A percentile compares a stretch with the other conserved stretches of the same genome.
Evolutionary conservation across 2,113 vertebrate genomes (phyloP).

Genomic region (Pygoscelis adeliae): DNA sequence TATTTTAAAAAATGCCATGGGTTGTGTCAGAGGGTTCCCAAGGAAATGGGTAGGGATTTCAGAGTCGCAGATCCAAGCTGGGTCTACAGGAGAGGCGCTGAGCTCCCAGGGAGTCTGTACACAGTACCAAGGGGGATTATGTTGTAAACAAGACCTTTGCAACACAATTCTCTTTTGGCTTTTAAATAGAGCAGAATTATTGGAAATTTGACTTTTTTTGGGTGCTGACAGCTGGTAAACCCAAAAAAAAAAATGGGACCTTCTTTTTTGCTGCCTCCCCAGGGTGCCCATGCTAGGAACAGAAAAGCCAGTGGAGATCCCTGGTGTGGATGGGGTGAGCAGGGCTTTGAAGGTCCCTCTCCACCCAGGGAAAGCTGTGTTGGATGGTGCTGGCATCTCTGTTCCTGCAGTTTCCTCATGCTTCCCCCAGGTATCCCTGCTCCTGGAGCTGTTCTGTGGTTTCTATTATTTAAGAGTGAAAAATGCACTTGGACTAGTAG

Average conservation of each 20-base stretch:
- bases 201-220: background rate
- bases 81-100: background rate
- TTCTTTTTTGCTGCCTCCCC: background rate
- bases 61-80: background rate
- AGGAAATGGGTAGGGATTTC: background rate
- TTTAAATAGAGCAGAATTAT: background rate
- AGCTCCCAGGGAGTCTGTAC: background rate
- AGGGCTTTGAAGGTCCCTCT: background rate
- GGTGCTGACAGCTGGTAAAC: background rate
- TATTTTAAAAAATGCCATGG: background rate
- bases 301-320: background rate
- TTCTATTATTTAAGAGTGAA: background rate
- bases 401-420: accelerated
- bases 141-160: background rate
- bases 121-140: accelerated
- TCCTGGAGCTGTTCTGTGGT: background rate
- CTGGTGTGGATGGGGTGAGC: background rate
- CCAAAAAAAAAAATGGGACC: too few species aligned
- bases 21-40: background rate
- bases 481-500: background rate
- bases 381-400: background rate
- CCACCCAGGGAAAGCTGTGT: background rate
- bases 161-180: background rate
- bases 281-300: accelerated
- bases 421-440: background rate